phyloP scores from a whole-genome alignment of 2,888 invertebrate genomes.

The Chymomyza amoena region DNA sequence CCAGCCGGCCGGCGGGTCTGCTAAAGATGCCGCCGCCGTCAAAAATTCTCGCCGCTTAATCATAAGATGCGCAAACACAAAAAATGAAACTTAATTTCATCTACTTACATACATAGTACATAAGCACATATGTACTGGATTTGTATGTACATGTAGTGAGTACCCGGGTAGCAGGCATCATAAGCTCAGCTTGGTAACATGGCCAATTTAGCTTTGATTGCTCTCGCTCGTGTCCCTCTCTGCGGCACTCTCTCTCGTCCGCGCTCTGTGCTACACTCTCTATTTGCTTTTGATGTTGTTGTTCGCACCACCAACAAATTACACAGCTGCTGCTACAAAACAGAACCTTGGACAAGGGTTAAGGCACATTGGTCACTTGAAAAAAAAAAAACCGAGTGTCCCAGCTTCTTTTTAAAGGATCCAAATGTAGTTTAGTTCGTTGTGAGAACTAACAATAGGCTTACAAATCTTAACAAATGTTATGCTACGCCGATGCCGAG shows the following conservation, averaged over 20 bases:
- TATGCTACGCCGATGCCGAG: too few species aligned
- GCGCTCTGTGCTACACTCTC: slow-evolving; percentile 12
- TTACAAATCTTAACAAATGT: too few species aligned
- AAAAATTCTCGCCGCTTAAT: slow-evolving; percentile 67
- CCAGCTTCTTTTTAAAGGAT: too few species aligned
- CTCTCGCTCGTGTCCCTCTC: slow-evolving; percentile 24
- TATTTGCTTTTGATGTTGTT: slow-evolving; percentile 59
- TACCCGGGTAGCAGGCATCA: slow-evolving; percentile 13
- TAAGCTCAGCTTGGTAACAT: slow-evolving; percentile 53
- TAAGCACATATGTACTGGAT: not conserved
- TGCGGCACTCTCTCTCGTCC: not conserved
- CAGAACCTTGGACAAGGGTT: not conserved
- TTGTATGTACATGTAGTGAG: slow-evolving; percentile 25
- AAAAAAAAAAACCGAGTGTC: too few species aligned
- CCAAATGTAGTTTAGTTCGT: too few species aligned
- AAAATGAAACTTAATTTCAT: slow-evolving; percentile 57
- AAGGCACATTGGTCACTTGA: not conserved
- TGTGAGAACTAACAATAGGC: too few species aligned
- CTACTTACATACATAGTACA: slow-evolving; percentile 54
- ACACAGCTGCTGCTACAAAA: slow-evolving; percentile 6
- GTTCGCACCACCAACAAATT: slow-evolving; percentile 54
- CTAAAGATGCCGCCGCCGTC: slow-evolving; percentile 29
- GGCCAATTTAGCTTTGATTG: slow-evolving; percentile 62
- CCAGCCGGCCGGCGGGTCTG: slow-evolving; percentile 13
- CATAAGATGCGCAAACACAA: slow-evolving; percentile 43